phyloP scores from a whole-genome alignment of 1,140 invertebrate species.

The Plectrocnemia conspersa region DNA sequence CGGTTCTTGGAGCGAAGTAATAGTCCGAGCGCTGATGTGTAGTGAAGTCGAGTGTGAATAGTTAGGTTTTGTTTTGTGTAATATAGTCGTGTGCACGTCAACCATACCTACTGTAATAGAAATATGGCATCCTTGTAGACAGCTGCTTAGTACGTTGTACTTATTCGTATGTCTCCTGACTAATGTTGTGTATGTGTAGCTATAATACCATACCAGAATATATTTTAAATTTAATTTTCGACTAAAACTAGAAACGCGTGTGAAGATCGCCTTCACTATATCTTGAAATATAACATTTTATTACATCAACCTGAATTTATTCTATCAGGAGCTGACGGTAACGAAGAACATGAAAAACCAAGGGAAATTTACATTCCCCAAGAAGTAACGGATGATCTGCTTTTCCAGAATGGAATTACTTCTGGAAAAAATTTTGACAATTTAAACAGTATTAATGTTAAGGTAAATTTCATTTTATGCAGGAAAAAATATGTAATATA shows the following conservation, averaged over 20 bases:
- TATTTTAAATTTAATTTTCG: neutral
- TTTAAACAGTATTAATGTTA: conserved; percentile 77
- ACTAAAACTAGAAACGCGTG: neutral
- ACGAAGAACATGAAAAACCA: conserved; percentile 45
- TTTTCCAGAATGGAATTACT: conserved; percentile 67
- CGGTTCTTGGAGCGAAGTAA: no score
- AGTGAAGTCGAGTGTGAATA: no score
- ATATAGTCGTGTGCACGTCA: no score
- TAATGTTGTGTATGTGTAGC: neutral
- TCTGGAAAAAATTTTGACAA: conserved; percentile 87
- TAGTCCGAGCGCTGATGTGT: no score
- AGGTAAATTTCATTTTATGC: conserved; percentile 48
- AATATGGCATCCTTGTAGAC: no score
- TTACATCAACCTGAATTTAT: neutral
- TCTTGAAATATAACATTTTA: neutral
- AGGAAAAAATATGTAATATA: neutral
- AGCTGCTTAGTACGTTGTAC: no score
- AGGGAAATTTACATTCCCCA: conserved; percentile 77
- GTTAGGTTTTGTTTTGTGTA: no score
- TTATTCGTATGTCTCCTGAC: neutral
- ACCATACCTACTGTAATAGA: no score
- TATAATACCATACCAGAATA: neutral
- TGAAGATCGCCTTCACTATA: no score
- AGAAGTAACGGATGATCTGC: conserved; percentile 64
- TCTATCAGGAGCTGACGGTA: conserved; percentile 3